Base-by-base conservation (phyloP, 2,797 vertebrate genomes). In the Zenarchopterus dispar region DNA sequence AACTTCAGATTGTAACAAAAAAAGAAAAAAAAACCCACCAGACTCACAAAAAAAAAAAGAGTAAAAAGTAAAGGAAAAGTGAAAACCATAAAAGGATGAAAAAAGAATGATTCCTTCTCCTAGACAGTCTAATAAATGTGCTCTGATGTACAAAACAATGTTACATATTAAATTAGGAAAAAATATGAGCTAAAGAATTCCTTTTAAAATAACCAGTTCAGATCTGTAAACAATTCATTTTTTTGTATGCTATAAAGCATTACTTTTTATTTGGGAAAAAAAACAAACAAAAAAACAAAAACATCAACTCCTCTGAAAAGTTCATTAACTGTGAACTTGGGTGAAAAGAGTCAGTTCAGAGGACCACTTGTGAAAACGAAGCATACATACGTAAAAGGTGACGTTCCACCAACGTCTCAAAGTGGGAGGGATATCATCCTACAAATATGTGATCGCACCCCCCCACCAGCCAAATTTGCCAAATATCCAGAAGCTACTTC, bases 341-440 rank as follows among this genome's bases (percentile, higher is more conserved):
- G 75, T 18, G 17, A 62, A 39, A 67, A 17, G 61, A 62, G 28
- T 75, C 62, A 79, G 47, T 67, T 75, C 66, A 31, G 50, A 51
- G 76, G 75, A 76, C 67, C 74, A 89, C 80, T 86, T 84, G 77
- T 45, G 53, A 63, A 56, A 70, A 63, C 44, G 54, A 75, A 51
- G 47, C 50, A 33, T 31, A 66, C 62, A 68, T 77, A 90, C 93
- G 93, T 85, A 86, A 39, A 83, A 63, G 69, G 81, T 94, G 93
- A 94, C 93, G 93, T 84, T 64, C 26, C 62, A 41, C 72, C 85
- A 84, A 91, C 92, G 92, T 93, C 72, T 84, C 65, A 67, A 80
- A 92, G 89, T 92, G 92, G 93, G 93, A 90, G 93, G 93, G 93
- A 88, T 91, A 86, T 85, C 75, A 72, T 80, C 81, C 81, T 91